phyloP scores from a whole-genome alignment of 2,113 vertebrate species.

The Carassius auratus region DNA sequence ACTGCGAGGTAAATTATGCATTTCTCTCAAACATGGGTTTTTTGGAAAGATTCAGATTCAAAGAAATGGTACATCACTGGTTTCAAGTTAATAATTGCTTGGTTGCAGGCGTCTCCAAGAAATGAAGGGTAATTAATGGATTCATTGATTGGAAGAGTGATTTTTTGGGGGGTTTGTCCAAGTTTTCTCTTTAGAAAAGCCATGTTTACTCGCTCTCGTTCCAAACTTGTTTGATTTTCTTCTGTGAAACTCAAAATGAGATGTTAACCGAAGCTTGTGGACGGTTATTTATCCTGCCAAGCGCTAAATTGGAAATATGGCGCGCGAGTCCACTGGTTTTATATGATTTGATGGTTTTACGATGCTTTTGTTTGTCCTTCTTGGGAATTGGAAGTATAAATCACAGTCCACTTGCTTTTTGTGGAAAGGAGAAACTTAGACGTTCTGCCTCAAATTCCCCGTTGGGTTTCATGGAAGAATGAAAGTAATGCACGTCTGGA shows the following conservation, averaged over 20 bases:
- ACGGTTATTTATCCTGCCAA: neutral
- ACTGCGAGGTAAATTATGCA: neutral
- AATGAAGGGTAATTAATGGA: neutral
- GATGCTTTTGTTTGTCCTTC: neutral
- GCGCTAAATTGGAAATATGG: neutral
- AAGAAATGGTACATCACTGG: neutral
- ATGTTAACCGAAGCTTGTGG: neutral
- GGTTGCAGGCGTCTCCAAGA: neutral
- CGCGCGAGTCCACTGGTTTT: neutral
- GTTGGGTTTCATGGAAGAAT: neutral
- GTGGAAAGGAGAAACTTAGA: neutral
- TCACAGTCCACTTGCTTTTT: neutral
- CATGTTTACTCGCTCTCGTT: neutral
- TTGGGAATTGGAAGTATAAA: neutral
- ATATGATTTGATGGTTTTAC: neutral
- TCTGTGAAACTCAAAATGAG: neutral
- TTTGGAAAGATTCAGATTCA: neutral
- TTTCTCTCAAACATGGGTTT: slow-evolving; percentile 5
- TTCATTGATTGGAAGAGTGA: neutral
- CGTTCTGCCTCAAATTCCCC: neutral
- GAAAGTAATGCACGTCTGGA: neutral
- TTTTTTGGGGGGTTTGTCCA: neutral
- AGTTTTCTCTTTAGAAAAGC: neutral
- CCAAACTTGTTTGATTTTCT: neutral
- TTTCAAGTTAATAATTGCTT: neutral